These are phyloP conservation scores for Pogonomyrmex californicus DNA, from an alignment of 1,140 invertebrate species.

Conservation along the genomic window DNA sequence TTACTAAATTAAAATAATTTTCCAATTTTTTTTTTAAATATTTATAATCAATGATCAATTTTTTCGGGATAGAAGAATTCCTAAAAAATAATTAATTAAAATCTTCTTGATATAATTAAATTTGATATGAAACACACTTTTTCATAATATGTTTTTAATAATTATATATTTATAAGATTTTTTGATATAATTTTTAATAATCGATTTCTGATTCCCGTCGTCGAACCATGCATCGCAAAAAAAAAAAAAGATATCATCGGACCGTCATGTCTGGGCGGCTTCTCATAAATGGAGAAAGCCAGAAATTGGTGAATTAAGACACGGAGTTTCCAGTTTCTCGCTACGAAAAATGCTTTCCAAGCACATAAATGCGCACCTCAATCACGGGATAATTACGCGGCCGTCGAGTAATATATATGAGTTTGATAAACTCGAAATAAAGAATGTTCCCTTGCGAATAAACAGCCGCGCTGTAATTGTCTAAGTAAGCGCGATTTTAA, in stretches of 20 bases:
- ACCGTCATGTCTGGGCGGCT: conserved; percentile 32
- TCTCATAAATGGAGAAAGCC: conserved; percentile 58
- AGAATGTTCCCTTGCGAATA: conserved; percentile 36
- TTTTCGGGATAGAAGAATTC: neutral
- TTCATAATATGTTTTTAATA: neutral
- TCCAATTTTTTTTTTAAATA: neutral
- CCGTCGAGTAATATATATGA: conserved; percentile 13
- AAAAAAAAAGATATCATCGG: neutral
- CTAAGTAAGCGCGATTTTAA: conserved; percentile 34
- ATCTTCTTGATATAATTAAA: neutral
- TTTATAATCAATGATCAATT: neutral
- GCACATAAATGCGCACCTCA: conserved; percentile 31
- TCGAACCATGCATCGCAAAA: conserved; percentile 7
- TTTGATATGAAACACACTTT: neutral
- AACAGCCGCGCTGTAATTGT: conserved; percentile 22
- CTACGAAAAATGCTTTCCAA: conserved; percentile 57
- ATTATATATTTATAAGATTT: neutral
- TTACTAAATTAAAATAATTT: neutral
- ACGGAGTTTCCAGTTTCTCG: conserved; percentile 55
- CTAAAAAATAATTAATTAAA: neutral
- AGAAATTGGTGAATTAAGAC: conserved; percentile 55
- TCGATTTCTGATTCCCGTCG: conserved; percentile 4
- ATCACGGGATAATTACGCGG: conserved; percentile 45
- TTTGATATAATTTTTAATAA: neutral
- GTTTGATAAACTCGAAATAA: conserved; percentile 43